These are phyloP conservation scores for Saccopteryx bilineata DNA, from an alignment of 2,113 vertebrate genomes.

Conservation along the genomic window DNA sequence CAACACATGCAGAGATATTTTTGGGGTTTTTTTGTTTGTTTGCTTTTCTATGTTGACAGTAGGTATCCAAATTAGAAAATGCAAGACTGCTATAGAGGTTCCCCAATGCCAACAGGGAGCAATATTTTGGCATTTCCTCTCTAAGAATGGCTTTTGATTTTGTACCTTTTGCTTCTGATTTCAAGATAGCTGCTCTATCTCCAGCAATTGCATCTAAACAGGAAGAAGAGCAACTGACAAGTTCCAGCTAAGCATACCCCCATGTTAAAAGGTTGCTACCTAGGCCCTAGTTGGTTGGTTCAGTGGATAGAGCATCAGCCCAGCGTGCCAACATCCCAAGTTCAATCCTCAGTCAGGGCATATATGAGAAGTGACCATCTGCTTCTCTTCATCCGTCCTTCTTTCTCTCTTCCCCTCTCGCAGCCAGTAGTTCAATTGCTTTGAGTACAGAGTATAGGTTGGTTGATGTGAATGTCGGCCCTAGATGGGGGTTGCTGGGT, in stretches of 20 bases:
- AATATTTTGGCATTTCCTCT: background rate
- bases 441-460: no score
- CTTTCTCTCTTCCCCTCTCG: no score
- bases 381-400: no score
- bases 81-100: background rate
- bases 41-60: background rate
- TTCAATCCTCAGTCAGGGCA: no score
- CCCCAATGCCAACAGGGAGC: background rate
- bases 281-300: background rate
- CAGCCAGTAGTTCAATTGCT: no score
- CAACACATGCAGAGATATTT: background rate
- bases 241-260: background rate
- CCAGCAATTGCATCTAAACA: background rate
- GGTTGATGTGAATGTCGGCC: no score
- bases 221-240: background rate
- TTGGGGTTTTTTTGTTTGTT: background rate
- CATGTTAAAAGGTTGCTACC: constrained; percentile 3
- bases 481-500: no score
- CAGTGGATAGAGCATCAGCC: no score
- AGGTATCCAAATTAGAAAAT: background rate
- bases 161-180: constrained; percentile 12
- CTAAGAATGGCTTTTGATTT: background rate
- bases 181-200: background rate
- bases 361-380: no score
- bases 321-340: no score